These are phyloP conservation scores for Drosophila saltans DNA, from an alignment of 1,140 invertebrate species.

Conservation along the genomic window DNA sequence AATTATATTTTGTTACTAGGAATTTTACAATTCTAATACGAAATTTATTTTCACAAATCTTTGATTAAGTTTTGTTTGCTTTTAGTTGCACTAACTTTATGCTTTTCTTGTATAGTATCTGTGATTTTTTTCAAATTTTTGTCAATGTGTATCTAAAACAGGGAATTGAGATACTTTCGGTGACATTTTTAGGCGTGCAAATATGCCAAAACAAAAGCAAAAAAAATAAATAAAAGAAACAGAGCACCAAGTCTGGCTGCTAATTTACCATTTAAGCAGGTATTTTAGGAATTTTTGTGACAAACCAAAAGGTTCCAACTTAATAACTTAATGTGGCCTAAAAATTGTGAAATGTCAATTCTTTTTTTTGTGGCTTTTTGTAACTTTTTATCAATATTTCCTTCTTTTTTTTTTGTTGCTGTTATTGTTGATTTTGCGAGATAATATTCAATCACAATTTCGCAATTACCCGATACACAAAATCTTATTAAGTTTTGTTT, in stretches of 20 bases:
- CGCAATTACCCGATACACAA: conserved; percentile 54
- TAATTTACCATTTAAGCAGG: conserved; percentile 78
- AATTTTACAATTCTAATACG: too few species aligned
- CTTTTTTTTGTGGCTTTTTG: background rate
- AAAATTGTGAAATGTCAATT: conserved; percentile 37
- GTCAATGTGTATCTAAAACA: conserved; percentile 15
- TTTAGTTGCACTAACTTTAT: too few species aligned
- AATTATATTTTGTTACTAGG: too few species aligned
- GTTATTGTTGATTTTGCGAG: background rate
- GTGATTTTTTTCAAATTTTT: conserved; percentile 10
- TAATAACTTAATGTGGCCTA: conserved; percentile 71
- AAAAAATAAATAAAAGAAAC: conserved; percentile 22
- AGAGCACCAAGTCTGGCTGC: conserved; percentile 36
- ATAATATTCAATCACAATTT: conserved; percentile 55
- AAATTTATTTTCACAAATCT: too few species aligned
- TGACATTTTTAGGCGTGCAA: conserved; percentile 68
- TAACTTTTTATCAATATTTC: conserved; percentile 4
- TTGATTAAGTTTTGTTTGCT: too few species aligned
- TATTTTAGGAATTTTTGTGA: conserved; percentile 66
- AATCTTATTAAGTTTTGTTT: conserved; percentile 81
- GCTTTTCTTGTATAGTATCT: too few species aligned
- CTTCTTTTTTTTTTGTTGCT: background rate
- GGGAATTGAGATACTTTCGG: conserved; percentile 21
- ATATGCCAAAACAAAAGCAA: conserved; percentile 14
- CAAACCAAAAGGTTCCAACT: conserved; percentile 56